Percentiles rank a stretch among this genome's conserved stretches.
Evolutionary conservation across 2,888 invertebrate genomes (phyloP).

Genomic region (Leucophora obtusa): DNA sequence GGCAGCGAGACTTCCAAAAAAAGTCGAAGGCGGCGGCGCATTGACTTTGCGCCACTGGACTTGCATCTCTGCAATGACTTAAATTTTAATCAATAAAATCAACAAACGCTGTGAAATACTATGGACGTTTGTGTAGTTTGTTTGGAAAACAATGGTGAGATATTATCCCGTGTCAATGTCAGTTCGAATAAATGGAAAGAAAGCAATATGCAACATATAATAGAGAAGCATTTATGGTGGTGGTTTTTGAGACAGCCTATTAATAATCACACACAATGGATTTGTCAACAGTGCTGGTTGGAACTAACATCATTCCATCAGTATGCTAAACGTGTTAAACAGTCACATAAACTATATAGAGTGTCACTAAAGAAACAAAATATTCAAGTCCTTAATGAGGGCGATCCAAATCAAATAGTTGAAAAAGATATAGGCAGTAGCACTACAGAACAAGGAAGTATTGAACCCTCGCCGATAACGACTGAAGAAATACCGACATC

Average conservation of each 20-base stretch:
- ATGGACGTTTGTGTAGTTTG: slow-evolving; percentile 19
- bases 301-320: slow-evolving; percentile 22
- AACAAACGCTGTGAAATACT: neutral
- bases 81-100: neutral
- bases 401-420: neutral
- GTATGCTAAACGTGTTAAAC: neutral
- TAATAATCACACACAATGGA: slow-evolving; percentile 1
- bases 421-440: neutral
- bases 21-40: no score
- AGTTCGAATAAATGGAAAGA: slow-evolving; percentile 27
- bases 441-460: neutral
- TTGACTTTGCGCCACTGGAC: no score
- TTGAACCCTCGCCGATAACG: neutral
- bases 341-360: neutral
- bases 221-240: slow-evolving; percentile 48
- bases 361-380: neutral
- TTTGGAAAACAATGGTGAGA: slow-evolving; percentile 17
- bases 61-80: no score
- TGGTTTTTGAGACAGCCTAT: slow-evolving; percentile 2
- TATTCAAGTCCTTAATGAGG: neutral
- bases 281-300: slow-evolving; percentile 30
- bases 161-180: slow-evolving; percentile 2
- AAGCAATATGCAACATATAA: slow-evolving; percentile 24
- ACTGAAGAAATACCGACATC: neutral
- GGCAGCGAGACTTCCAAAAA: no score